Base-by-base conservation (phyloP, 2,113 vertebrate species). In the Datnioides undecimradiatus region DNA sequence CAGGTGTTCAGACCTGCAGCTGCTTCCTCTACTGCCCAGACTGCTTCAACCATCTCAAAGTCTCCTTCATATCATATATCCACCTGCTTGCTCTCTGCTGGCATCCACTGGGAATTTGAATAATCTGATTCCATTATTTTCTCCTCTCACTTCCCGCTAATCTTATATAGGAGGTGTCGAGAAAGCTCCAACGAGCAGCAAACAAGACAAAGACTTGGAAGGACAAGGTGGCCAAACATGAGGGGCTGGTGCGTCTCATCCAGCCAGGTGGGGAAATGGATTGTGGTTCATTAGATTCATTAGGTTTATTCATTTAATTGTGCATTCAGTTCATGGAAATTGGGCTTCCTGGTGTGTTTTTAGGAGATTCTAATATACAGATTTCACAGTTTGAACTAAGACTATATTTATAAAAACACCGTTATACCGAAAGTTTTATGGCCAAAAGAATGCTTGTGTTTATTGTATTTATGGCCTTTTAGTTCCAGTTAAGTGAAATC, bases 201-300 rank as follows among this genome's bases (percentile, higher is more conserved):
- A 96, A 86, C 76, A 97, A 95, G 73, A 97, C 97, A 21, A 97
- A 95, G 92, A 98, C 94, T 27, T 99, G 98, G 97, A 99, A 98
- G 87, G 96, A 98, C 87, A 98, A 96, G 90, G 97, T 99, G 85
- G 94, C 96, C 43, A 96, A 97, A 67, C 97, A 99, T 0, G 97
- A 99, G 81, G 97, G 97, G 11, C 91, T 99, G 86, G 95, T 99
- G 84, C 95, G 96, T 38, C 92, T 99, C 89, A 97, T 99, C 93
- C 96, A 99, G 84, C 97, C 98, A 93, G 98, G 98, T 99, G 91
- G 23, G 21, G 19, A 19, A 34, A 40, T 0, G 19, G 12, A 33
- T 25, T 5, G 51, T 59, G 5, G 9, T 11, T 19, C 25, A 3
- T 38, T 5, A 55, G 43, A n/a, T n/a, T n/a, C n/a, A n/a, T n/a